These are phyloP conservation scores for Acrocephalus arundinaceus DNA, from an alignment of 2,113 vertebrate genomes.

Conservation along the genomic window DNA sequence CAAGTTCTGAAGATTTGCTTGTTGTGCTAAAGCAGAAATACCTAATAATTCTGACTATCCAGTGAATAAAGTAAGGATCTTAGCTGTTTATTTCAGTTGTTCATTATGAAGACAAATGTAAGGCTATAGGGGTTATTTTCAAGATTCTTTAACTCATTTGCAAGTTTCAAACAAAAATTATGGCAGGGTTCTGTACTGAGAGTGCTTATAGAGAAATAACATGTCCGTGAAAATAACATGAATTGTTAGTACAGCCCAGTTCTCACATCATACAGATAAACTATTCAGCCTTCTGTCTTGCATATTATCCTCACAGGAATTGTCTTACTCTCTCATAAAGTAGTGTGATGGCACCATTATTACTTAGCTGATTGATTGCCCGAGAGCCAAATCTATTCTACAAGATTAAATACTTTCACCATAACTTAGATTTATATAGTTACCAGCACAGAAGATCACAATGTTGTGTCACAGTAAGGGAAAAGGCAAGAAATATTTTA, in stretches of 20 bases:
- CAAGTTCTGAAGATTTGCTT: neutral
- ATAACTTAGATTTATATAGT: neutral
- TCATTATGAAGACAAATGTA: neutral
- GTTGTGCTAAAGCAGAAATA: neutral
- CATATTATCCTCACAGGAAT: constrained; percentile 26
- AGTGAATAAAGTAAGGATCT: neutral
- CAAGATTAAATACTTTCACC: constrained; percentile 25
- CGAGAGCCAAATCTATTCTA: neutral
- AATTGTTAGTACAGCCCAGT: neutral
- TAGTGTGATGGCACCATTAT: constrained; percentile 41
- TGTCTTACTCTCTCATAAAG: constrained; percentile 46
- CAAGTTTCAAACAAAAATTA: neutral
- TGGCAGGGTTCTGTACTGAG: neutral
- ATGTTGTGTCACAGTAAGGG: neutral
- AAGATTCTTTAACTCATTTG: neutral
- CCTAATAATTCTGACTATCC: neutral
- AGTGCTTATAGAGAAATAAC: neutral
- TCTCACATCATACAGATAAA: constrained; percentile 1
- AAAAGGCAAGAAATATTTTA: neutral
- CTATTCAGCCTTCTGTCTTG: constrained; percentile 22
- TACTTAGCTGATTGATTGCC: constrained; percentile 23
- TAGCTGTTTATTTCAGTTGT: neutral
- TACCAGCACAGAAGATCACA: neutral
- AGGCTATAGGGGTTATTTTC: neutral
- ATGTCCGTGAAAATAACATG: neutral